Evolutionary conservation across 1,140 invertebrate species (phyloP), one percentile per base, ranked within the genome.

Genomic region (Leptoteleia sp.): DNA sequence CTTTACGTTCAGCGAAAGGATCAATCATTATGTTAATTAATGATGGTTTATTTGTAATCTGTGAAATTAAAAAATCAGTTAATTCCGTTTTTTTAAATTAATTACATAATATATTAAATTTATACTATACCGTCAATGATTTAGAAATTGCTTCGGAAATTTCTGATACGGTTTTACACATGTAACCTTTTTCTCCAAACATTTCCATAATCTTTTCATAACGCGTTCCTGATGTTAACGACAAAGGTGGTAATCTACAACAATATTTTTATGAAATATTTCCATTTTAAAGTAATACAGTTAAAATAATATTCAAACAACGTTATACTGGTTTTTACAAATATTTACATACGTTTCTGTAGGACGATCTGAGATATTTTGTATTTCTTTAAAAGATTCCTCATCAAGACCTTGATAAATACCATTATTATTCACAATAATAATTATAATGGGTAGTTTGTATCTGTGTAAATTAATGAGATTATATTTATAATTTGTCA

Each of bases 371-470:
- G 91, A 90, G 48, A 72, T 55, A 6, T 91, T 90, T 82, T 93
- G 92, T 42, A 97, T 90, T 19, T 93, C 91, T 35, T 92, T 86
- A 85, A 93, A 96, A 1, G 92, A 92, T 48, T 97, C 94, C 57
- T 92, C 90, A 82, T 95, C 93, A 15, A 98, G 90, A 8, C 97
- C 97, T 40, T 93, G 92, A 84, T 97, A 97, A 80, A 99, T 98
- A 47, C 97, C 98, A 88, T 95, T 97, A 90, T 99, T 99, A 89
- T 99, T 99, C 0, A 99, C 92, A 76, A 99, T 94, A 9, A 99
- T 91, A 67, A 98, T 93, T 29, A 97, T 93, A 25, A 99, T 92
- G 0, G 97, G 97, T 50, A 99, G 90, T 73, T 96, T 95, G 87
- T 99, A 99, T 65, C 97, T 95, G 73, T 3, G 22, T 6, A 25